A percentile compares a stretch with the other conserved stretches of the same genome.
Evolutionary conservation across 2,797 vertebrate species (phyloP).

Genomic region (Tiaroga cobitis): DNA sequence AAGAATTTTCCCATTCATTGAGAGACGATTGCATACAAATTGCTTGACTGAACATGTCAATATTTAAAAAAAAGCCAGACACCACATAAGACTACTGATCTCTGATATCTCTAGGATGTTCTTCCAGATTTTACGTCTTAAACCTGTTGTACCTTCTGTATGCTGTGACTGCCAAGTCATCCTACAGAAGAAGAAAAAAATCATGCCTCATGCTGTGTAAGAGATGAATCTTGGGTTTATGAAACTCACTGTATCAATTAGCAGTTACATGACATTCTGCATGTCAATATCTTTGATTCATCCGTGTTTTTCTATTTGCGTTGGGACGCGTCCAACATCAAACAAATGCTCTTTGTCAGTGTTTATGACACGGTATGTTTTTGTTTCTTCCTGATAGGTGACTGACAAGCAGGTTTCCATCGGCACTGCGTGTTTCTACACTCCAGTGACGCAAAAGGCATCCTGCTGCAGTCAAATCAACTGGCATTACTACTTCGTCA

Average conservation of each 20-base stretch:
- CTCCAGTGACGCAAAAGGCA: conserved; percentile 37
- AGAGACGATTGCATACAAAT: conserved; percentile 29
- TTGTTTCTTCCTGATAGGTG: conserved; percentile 28
- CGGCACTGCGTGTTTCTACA: conserved; percentile 30
- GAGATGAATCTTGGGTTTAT: conserved; percentile 30
- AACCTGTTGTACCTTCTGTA: conserved; percentile 37
- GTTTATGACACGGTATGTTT: conserved; percentile 51
- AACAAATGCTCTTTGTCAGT: conserved; percentile 42
- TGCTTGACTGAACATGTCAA: conserved; percentile 38
- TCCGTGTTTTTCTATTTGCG: conserved; percentile 38
- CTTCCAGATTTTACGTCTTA: conserved; percentile 41
- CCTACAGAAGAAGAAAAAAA: conserved; percentile 1
- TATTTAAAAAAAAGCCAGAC: conserved; percentile 25
- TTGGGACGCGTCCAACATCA: conserved; percentile 35
- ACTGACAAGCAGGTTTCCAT: conserved; percentile 53
- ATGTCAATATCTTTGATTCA: conserved; percentile 44
- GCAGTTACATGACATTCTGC: conserved; percentile 42
- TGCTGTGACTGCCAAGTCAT: conserved; percentile 21
- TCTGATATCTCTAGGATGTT: conserved; percentile 17
- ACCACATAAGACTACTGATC: conserved; percentile 14
- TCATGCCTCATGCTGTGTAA: conserved; percentile 6
- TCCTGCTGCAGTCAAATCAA: conserved; percentile 48
- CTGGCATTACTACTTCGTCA: conserved; percentile 50
- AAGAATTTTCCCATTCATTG: conserved; percentile 27
- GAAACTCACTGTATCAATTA: conserved; percentile 26